Percentiles rank a stretch among this genome's conserved stretches.
These are phyloP conservation scores for Pseudomyrmex flavicornis DNA, from an alignment of 1,140 invertebrate species.

Conservation along the genomic window DNA sequence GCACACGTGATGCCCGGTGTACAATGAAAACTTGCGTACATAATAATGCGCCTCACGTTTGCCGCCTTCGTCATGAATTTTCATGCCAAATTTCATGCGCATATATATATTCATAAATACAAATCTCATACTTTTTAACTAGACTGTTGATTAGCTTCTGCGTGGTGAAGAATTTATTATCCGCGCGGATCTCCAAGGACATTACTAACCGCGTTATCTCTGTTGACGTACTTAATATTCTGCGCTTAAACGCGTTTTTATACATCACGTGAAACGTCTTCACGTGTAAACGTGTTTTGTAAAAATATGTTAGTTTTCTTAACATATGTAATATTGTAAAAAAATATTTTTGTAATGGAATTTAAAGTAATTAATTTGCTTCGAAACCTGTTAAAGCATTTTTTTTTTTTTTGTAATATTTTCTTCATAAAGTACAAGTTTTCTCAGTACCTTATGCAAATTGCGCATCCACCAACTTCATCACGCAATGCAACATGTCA, in stretches of 20 bases:
- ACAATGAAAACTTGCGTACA: constrained; percentile 17
- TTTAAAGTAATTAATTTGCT: no score
- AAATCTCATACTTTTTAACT: constrained; percentile 61
- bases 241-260: constrained; percentile 22
- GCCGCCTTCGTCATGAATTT: constrained; percentile 51
- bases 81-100: constrained; percentile 56
- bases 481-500: constrained; percentile 35
- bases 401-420: no score
- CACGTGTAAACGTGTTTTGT: neutral
- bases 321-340: neutral
- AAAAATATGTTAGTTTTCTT: neutral
- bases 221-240: constrained; percentile 26
- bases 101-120: constrained; percentile 60
- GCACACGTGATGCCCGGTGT: constrained; percentile 40
- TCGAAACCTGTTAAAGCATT: no score
- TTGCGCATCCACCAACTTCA: constrained; percentile 31
- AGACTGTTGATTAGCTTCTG: constrained; percentile 49
- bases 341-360: no score
- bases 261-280: neutral
- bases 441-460: neutral
- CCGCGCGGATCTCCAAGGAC: neutral
- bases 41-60: constrained; percentile 43
- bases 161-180: constrained; percentile 53
- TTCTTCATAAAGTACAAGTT: no score
- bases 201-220: constrained; percentile 39